These are phyloP conservation scores for Amblyraja radiata DNA, from an alignment of 2,797 vertebrate genomes.

Conservation along the genomic window DNA sequence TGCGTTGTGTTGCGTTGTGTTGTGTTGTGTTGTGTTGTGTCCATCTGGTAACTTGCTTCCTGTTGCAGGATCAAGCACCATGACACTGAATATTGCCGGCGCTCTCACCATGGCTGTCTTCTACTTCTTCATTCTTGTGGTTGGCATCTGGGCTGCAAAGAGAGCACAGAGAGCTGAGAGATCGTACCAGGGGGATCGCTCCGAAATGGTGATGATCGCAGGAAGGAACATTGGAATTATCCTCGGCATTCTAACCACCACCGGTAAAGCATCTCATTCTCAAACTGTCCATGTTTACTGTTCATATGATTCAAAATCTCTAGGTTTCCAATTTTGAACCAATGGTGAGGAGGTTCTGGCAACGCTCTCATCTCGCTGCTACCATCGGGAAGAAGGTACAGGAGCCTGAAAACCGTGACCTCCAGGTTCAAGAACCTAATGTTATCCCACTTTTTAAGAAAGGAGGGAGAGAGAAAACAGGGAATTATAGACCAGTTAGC, in stretches of 20 bases:
- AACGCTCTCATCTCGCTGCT: no score
- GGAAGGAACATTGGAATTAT: constrained; percentile 17
- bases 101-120: neutral
- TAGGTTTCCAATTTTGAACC: neutral
- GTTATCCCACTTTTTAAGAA: no score
- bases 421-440: no score
- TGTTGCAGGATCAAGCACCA: neutral
- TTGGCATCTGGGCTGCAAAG: constrained; percentile 28
- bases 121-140: constrained; percentile 18
- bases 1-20: no score
- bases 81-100: constrained; percentile 4
- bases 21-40: neutral
- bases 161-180: neutral
- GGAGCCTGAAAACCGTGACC: no score
- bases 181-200: neutral
- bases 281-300: neutral
- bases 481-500: no score
- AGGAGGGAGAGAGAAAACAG: no score
- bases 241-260: constrained; percentile 32
- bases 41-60: neutral
- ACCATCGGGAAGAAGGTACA: no score
- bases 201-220: constrained; percentile 24
- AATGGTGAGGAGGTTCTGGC: neutral
- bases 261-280: neutral
- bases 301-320: neutral